Evolutionary conservation across 2,888 invertebrate genomes (phyloP).

Genomic region (Apodemia mormo): DNA sequence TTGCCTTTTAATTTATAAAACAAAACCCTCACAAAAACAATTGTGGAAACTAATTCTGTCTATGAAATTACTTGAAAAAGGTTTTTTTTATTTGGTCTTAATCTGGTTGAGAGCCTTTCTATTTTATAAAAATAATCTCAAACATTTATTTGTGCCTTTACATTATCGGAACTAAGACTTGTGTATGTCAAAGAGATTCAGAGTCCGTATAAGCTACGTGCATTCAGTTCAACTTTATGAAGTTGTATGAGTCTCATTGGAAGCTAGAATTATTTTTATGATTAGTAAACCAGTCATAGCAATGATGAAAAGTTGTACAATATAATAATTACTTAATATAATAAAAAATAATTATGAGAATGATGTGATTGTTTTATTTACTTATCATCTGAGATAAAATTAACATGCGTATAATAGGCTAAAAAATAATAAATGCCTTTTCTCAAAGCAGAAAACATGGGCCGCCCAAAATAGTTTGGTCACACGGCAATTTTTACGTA

Average conservation of each 20-base stretch:
- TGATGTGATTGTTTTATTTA: slow-evolving; percentile 24
- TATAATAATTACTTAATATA: slow-evolving; percentile 56
- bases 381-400: neutral
- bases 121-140: neutral
- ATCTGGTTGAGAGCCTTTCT: neutral
- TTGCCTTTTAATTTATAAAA: too few relatives aligned
- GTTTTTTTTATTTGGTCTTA: neutral
- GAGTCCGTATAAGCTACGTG: neutral
- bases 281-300: slow-evolving; percentile 56
- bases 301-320: slow-evolving; percentile 60
- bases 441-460: neutral
- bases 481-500: neutral
- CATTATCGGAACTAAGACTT: neutral
- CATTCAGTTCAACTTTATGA: slow-evolving; percentile 2
- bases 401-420: neutral
- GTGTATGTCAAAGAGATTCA: neutral
- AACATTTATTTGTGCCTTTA: neutral
- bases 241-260: slow-evolving; percentile 34
- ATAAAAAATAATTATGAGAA: slow-evolving; percentile 56
- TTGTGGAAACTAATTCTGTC: too few relatives aligned
- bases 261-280: slow-evolving; percentile 47
- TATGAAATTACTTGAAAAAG: too few relatives aligned
- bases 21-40: too few relatives aligned
- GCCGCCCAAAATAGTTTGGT: neutral
- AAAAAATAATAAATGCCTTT: neutral